Base-by-base conservation (phyloP, 1,140 invertebrate species). In the Zaprionus inermis region DNA sequence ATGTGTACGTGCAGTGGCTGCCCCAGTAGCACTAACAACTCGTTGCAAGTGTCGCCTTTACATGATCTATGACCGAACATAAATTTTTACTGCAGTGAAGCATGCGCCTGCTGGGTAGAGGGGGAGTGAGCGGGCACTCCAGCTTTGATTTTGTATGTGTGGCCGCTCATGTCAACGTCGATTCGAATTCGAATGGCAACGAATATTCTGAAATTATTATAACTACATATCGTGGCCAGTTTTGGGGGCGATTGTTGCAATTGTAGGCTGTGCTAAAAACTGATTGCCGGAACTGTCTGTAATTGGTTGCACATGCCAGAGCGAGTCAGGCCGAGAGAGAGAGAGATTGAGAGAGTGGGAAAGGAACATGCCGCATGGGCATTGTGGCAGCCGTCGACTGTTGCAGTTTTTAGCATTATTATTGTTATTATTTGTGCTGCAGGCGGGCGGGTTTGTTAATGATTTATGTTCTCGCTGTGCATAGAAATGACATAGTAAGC, bases 361-460 rank as follows among this genome's bases (percentile, higher is more conserved):
- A 32, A 57, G 51, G 38, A 49, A 76, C 60, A 60, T 58, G 78
- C 65, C 79, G 63, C 79, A 76, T 79, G 83, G 83, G 83, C 65
- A 82, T 82, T 85, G 82, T 84, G 83, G 84, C 80, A 69, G 55
- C 64, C 68, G 83, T 44, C 67, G 73, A 71, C 58, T 67, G 49
- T 76, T 79, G 65, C 82, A 82, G 79, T 86, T 88, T 85, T 89
- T 84, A 80, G 81, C 81, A 88, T 89, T 88, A 88, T 89, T 88
- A 88, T 88, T 88, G 85, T 88, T 88, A 84, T 88, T 88, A 88
- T 89, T 84, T 79, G 74, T 89, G 81, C 61, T 64, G 85, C 54
- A 44, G 38, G 38, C 38, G 38, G 38, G n/a, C 38, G 38, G 38
- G 84, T 74, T 79, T 79, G 74, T 84, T 88, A 90, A 88, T 88